Evolutionary conservation across 1,140 invertebrate genomes (phyloP).

Genomic region (Dendroctonus valens): DNA sequence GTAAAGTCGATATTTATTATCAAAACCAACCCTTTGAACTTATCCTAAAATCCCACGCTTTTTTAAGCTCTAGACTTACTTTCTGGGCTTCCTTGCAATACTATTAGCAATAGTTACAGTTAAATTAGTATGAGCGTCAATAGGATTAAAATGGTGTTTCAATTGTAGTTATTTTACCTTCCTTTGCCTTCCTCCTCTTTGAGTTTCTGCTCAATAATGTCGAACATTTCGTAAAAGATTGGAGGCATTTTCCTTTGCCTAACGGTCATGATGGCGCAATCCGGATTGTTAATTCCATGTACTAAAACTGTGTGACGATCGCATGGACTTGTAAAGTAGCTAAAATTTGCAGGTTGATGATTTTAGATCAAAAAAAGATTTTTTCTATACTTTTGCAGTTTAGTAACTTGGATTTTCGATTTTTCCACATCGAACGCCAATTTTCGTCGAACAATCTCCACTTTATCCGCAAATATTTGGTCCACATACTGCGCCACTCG

Average conservation of each 20-base stretch:
- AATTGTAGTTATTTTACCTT: conserved; percentile 48
- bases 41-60: too few species aligned
- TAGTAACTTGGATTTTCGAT: conserved; percentile 65
- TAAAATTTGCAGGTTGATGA: conserved; percentile 2
- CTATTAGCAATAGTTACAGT: neutral
- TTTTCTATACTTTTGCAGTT: conserved; percentile 58
- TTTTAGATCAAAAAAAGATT: neutral
- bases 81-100: too few species aligned
- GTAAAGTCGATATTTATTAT: too few species aligned
- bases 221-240: conserved; percentile 58
- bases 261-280: conserved; percentile 53
- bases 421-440: conserved; percentile 66
- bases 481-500: conserved; percentile 63
- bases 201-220: conserved; percentile 57
- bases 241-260: conserved; percentile 60
- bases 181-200: conserved; percentile 54
- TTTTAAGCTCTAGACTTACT: neutral
- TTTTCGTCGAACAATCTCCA: conserved; percentile 56
- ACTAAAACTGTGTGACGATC: conserved; percentile 46
- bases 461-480: conserved; percentile 57
- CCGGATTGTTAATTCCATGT: conserved; percentile 56
- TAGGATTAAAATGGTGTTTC: neutral
- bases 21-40: too few species aligned
- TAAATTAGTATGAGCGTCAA: neutral
- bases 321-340: conserved; percentile 65